Evolutionary conservation across 2,888 invertebrate genomes (phyloP), one percentile per base, ranked within the genome.

Genomic region (Heliconius sara): DNA sequence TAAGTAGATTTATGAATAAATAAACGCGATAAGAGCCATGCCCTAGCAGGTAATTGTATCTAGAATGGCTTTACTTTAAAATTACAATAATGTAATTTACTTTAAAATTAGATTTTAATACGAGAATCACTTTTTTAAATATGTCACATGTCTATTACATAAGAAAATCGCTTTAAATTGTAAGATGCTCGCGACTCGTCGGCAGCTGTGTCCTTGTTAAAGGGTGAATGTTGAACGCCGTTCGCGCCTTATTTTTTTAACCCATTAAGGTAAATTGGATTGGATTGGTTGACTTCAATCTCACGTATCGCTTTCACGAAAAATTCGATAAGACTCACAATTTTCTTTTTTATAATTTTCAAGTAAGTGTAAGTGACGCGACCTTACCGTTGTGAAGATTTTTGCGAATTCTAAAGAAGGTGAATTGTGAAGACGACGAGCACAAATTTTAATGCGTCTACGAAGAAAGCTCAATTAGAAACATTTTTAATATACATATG

Each of bases 181-280:
- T 68, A 47, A 75, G 75, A 74, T 34, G 60, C 63, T 63, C 30
- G 52, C 52, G 75, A n/a, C 25, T 43, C 43, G 43, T 47, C 43
- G 43, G 70, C 43, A 43, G 70, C 65, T 66, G 68, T 78, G 39
- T 66, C 72, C 68, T 70, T 73, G 76, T 76, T 70, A 78, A 78
- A 80, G 76, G 78, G 70, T 80, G 79, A 65, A 73, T 57, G 27
- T 47, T 73, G 78, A 73, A 76, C 77, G 25, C 34, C 73, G 78
- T 57, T 81, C 72, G 67, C 81, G 74, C 74, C 78, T 73, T 81
- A 80, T 82, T 84, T 84, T 84, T 84, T 85, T 80, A 83, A 83
- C 82, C 81, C 83, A 83, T 84, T 85, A 85, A 84, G 81, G 83
- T 82, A 84, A 83, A 85, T 85, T 84, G 84, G 85, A 85, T 85